phyloP scores from a whole-genome alignment of 2,797 vertebrate genomes.

The Pelodytes ibericus region DNA sequence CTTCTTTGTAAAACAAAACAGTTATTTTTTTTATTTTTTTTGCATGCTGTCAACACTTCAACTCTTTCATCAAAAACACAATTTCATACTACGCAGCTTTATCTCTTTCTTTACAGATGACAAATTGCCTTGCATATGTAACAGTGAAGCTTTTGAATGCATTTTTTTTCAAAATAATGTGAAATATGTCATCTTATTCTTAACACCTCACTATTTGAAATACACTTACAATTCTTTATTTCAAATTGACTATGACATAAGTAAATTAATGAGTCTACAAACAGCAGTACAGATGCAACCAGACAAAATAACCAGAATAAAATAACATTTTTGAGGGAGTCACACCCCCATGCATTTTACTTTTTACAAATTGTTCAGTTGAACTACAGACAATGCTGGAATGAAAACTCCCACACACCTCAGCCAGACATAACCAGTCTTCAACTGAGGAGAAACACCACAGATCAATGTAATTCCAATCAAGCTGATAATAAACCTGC shows the following conservation, averaged over 20 bases:
- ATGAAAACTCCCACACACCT: too few relatives aligned
- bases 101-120: constrained; percentile 21
- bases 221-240: not conserved
- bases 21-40: not conserved
- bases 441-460: too few relatives aligned
- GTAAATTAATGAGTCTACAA: constrained; percentile 3
- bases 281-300: not conserved
- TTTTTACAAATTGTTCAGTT: too few relatives aligned
- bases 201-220: not conserved
- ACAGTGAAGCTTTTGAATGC: not conserved
- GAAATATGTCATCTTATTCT: constrained; percentile 3
- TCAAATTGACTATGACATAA: constrained; percentile 26
- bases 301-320: not conserved
- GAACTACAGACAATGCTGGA: too few relatives aligned
- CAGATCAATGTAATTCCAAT: too few relatives aligned
- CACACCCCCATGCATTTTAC: too few relatives aligned
- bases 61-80: constrained; percentile 45
- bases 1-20: not conserved
- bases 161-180: constrained; percentile 3
- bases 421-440: too few relatives aligned
- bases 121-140: constrained; percentile 36
- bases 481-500: too few relatives aligned
- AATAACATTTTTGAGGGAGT: too few relatives aligned
- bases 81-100: constrained; percentile 28
- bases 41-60: constrained; percentile 18